Evolutionary conservation across 2,113 vertebrate genomes (phyloP).

Genomic region (Megaceryle torquata): DNA sequence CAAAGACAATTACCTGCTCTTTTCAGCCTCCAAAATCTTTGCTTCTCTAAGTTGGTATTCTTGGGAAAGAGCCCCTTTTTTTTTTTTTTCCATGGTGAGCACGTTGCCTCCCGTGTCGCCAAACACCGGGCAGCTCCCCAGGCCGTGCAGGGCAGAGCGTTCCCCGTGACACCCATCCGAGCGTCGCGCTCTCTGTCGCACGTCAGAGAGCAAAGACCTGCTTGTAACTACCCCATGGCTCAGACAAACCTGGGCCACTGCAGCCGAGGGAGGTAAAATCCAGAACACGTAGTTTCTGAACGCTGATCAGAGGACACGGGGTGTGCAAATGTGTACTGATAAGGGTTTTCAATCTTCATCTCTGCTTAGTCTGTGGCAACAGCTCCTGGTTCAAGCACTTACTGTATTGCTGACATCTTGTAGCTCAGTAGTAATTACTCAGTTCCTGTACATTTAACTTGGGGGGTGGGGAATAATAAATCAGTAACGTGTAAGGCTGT

Average conservation of each 20-base stretch:
- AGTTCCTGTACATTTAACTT: conserved; percentile 66
- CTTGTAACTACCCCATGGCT: background rate
- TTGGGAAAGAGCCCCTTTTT: background rate
- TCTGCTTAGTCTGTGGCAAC: conserved; percentile 12
- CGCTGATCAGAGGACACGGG: background rate
- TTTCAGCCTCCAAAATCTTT: background rate
- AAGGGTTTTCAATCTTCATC: background rate
- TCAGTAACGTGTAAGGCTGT: conserved; percentile 55
- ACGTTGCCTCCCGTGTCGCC: background rate
- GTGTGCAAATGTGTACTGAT: background rate
- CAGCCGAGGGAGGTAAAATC: background rate
- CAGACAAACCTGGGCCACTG: background rate
- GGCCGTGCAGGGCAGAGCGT: background rate
- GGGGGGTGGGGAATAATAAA: background rate
- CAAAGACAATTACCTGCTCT: background rate
- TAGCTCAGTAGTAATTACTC: conserved; percentile 60
- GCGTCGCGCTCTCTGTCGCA: rapidly evolving
- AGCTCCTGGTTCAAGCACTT: conserved; percentile 50
- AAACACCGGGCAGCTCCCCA: background rate
- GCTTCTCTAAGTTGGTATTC: background rate
- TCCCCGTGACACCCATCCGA: background rate
- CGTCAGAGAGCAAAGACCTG: background rate
- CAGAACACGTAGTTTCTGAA: background rate
- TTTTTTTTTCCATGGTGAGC: background rate
- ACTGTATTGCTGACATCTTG: conserved; percentile 22